Evolutionary conservation across 2,113 vertebrate genomes (phyloP).

Genomic region (Phylloscopus trochiloides): DNA sequence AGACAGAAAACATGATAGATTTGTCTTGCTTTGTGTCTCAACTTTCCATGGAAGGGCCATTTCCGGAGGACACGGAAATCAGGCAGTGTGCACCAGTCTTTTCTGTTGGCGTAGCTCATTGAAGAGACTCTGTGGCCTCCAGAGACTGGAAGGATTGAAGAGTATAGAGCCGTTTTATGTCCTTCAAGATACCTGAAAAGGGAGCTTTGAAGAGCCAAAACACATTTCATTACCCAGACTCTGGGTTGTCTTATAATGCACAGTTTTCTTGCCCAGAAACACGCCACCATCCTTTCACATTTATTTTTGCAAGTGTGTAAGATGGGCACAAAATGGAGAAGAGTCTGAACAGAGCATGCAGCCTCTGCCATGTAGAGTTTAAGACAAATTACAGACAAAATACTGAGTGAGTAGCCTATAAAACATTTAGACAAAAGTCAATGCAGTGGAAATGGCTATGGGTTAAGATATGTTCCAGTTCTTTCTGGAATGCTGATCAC

Average conservation of each 20-base stretch:
- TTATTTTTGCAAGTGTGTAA: not conserved
- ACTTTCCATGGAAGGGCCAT: not conserved
- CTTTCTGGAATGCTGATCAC: not conserved
- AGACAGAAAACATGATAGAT: not conserved
- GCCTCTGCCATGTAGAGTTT: not conserved
- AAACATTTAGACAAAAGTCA: not conserved
- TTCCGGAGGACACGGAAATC: rapidly evolving
- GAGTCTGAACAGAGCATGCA: not conserved
- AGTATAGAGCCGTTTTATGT: not conserved
- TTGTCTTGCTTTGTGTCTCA: not conserved
- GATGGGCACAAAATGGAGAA: not conserved
- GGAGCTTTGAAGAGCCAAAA: not conserved
- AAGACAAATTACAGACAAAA: conserved; percentile 7
- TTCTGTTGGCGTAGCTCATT: rapidly evolving
- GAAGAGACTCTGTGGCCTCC: not conserved
- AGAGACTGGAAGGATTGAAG: not conserved
- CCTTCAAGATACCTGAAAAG: not conserved
- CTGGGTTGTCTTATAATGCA: not conserved
- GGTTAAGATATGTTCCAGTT: not conserved
- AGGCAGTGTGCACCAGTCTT: not conserved
- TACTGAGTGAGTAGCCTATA: not conserved
- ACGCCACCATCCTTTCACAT: rapidly evolving
- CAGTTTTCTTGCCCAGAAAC: not conserved
- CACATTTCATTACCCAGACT: not conserved
- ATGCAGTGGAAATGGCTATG: not conserved